Conservation (phyloP, 2,888 invertebrate species). For the Orthosia cruda region DNA sequence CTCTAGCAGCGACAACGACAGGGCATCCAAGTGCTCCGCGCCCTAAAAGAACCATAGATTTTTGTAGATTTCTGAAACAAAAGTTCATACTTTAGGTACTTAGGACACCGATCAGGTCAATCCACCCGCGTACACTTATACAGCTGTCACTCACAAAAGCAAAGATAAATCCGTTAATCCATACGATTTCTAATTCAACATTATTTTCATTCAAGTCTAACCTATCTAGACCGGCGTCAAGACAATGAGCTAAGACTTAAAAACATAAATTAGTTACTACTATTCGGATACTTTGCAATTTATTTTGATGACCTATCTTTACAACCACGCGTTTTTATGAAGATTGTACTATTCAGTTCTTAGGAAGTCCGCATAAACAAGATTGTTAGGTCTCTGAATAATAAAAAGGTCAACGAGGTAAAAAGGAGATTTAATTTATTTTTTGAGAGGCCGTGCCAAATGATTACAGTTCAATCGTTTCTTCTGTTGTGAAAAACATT, state of each 20-base stretch:
- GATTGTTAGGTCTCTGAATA: constrained; percentile 33
- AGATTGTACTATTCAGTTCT: constrained; percentile 19
- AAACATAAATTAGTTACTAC: constrained; percentile 18
- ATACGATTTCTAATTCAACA: not conserved
- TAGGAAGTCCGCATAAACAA: constrained; percentile 41
- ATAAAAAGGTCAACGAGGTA: constrained; percentile 24
- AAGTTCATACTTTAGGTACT: not conserved
- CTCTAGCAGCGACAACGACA: too few relatives aligned
- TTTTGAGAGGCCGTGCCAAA: constrained; percentile 26
- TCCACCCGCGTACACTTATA: not conserved
- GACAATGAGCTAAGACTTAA: constrained; percentile 40
- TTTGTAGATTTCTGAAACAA: not conserved
- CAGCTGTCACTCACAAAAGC: not conserved
- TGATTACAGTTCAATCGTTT: constrained; percentile 37
- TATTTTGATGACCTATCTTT: constrained; percentile 29
- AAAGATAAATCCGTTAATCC: constrained; percentile 15
- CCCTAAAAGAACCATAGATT: not conserved
- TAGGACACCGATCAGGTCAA: not conserved
- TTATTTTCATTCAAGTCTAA: not conserved
- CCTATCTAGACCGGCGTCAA: not conserved
- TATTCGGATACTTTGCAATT: constrained; percentile 25
- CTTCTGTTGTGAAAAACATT: constrained; percentile 35
- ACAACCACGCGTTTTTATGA: constrained; percentile 26
- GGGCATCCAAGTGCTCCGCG: too few relatives aligned
- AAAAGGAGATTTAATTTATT: constrained; percentile 37